These are phyloP conservation scores for Ibidorhyncha struthersii DNA, from an alignment of 2,113 vertebrate species.

Conservation along the genomic window DNA sequence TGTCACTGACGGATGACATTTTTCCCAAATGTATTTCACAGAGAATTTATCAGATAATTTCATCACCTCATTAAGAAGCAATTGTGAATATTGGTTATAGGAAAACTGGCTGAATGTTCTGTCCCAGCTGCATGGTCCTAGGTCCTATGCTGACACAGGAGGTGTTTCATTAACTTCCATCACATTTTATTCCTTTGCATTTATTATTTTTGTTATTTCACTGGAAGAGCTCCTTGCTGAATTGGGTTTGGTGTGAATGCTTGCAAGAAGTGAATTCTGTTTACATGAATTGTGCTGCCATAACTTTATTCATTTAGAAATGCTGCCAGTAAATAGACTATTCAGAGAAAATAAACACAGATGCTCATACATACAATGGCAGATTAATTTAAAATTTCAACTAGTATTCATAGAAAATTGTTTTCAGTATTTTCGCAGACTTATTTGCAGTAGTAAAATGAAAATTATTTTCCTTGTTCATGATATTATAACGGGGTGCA, in stretches of 20 bases:
- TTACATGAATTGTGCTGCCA: neutral
- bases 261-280: neutral
- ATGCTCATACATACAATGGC: constrained; percentile 29
- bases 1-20: neutral
- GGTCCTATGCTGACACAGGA: neutral
- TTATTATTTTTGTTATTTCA: neutral
- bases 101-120: neutral
- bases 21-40: neutral
- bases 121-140: neutral
- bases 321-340: constrained; percentile 38
- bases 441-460: neutral
- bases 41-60: neutral
- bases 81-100: neutral
- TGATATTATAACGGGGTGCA: neutral
- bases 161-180: neutral
- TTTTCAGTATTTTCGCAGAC: neutral
- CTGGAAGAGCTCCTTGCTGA: neutral
- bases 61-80: neutral
- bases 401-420: neutral
- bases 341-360: constrained; percentile 59
- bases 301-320: constrained; percentile 30
- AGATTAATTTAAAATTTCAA: constrained; percentile 25
- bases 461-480: neutral
- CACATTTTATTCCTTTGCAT: neutral
- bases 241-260: neutral